phyloP scores from a whole-genome alignment of 2,113 vertebrate genomes.

The Malurus alboscapulatus region DNA sequence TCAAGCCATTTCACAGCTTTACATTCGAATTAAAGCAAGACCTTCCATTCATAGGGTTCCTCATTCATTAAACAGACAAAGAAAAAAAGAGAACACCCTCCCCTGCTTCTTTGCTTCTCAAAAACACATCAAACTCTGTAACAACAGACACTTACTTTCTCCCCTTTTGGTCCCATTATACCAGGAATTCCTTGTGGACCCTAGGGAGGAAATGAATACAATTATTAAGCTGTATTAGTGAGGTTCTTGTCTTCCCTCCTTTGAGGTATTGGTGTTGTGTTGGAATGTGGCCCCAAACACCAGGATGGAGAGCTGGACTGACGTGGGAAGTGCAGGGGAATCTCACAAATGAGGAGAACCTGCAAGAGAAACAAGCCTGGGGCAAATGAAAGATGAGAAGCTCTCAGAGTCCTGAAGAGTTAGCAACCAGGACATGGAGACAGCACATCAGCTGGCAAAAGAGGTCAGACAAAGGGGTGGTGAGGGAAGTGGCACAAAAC shows the following conservation, averaged over 20 bases:
- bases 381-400: not conserved
- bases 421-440: not conserved
- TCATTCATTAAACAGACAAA: not conserved
- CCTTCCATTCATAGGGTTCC: not conserved
- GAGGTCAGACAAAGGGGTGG: not conserved
- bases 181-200: conserved; percentile 91
- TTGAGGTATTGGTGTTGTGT: not conserved
- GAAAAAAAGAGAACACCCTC: not conserved
- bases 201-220: conserved; percentile 56
- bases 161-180: conserved; percentile 89
- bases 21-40: not conserved
- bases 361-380: not conserved
- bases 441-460: not conserved
- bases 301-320: not conserved
- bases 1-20: not conserved
- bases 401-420: not conserved
- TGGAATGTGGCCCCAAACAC: not conserved
- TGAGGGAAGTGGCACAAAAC: not conserved
- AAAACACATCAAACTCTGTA: not conserved
- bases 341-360: not conserved
- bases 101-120: not conserved
- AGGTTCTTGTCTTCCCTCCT: too few relatives aligned
- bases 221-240: not conserved
- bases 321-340: not conserved
- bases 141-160: conserved; percentile 80